Evolutionary conservation across 2,113 vertebrate species (phyloP).

Genomic region (Blennius ocellaris): DNA sequence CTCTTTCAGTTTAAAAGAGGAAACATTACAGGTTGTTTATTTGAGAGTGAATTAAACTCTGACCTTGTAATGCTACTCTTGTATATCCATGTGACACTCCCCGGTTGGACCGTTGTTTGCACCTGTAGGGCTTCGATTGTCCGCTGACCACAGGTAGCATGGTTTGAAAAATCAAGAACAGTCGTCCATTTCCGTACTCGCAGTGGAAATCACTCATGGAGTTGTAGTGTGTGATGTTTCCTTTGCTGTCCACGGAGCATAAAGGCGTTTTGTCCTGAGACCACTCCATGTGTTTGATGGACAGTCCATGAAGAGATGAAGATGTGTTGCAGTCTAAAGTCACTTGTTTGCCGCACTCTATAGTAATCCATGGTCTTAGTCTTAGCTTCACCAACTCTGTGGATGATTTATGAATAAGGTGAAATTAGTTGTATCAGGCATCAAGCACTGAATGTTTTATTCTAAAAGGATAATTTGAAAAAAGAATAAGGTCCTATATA

Average conservation of each 20-base stretch:
- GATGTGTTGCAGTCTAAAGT: conserved; percentile 50
- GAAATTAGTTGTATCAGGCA: no score
- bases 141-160: conserved; percentile 29
- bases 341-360: conserved; percentile 48
- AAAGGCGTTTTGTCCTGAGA: background rate
- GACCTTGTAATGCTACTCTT: conserved; percentile 62
- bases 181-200: conserved; percentile 22
- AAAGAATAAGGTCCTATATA: no score
- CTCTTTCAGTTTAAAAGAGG: no score
- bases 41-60: conserved; percentile 36
- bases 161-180: conserved; percentile 48
- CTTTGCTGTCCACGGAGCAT: conserved; percentile 42
- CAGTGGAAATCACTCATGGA: conserved; percentile 34
- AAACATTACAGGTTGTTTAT: background rate
- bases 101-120: conserved; percentile 66
- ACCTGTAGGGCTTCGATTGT: conserved; percentile 25
- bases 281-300: conserved; percentile 65
- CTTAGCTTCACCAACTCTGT: conserved; percentile 47
- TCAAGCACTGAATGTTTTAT: no score
- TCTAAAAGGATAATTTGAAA: no score
- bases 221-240: background rate
- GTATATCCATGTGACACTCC: background rate
- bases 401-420: background rate
- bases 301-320: background rate
- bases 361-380: conserved; percentile 20